Conservation (phyloP, 2,797 vertebrate species). For the Amniataba percoides region DNA sequence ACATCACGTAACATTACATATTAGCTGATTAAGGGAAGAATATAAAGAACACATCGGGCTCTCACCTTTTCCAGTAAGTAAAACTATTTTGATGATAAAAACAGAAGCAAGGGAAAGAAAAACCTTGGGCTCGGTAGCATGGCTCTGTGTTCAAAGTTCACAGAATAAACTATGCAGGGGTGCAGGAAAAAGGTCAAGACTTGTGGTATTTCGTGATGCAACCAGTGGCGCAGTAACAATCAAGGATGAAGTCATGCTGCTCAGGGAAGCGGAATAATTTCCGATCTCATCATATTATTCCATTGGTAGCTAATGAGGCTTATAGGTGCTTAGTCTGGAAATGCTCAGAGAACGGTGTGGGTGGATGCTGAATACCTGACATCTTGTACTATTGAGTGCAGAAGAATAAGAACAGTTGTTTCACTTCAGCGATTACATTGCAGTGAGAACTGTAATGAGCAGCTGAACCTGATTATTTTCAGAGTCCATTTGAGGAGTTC, state of each 20-base stretch:
- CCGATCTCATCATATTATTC: conserved; percentile 58
- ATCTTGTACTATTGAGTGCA: conserved; percentile 1
- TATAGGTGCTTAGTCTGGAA: conserved; percentile 50
- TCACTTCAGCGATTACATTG: conserved; percentile 29
- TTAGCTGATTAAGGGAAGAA: neutral
- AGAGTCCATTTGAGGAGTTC: conserved; percentile 14
- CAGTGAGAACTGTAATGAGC: conserved; percentile 47
- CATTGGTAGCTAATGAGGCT: conserved; percentile 63
- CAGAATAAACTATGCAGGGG: neutral
- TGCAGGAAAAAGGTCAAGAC: conserved; percentile 33
- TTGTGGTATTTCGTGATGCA: conserved; percentile 34
- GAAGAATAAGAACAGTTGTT: conserved; percentile 34
- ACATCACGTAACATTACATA: neutral
- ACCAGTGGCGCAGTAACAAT: conserved; percentile 50
- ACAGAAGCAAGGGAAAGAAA: neutral
- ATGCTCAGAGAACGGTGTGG: conserved; percentile 36
- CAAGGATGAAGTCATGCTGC: conserved; percentile 46
- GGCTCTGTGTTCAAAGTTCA: conserved; percentile 5
- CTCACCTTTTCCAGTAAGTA: neutral
- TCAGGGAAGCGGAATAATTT: conserved; percentile 55
- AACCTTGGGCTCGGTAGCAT: neutral
- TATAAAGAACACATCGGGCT: neutral
- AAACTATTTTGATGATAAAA: neutral
- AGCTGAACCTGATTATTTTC: conserved; percentile 29
- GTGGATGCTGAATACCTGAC: conserved; percentile 48